Conservation (phyloP, 2,797 vertebrate genomes). For the Coranthus polyacanthus region DNA sequence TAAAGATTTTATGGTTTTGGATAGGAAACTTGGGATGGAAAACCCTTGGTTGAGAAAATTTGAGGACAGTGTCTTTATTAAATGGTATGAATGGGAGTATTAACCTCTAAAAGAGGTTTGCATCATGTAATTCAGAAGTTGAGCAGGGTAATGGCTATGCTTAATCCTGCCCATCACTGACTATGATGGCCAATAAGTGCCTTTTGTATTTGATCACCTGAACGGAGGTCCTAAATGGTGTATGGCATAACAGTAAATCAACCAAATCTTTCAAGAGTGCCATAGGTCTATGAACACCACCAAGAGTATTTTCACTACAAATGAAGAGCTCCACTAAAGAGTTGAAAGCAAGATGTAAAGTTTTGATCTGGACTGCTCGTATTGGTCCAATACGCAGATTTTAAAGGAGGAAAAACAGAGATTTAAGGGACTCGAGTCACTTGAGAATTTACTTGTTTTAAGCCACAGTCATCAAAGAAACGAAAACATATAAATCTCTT, state of each 20-base stretch:
- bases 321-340: constrained; percentile 32
- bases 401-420: constrained; percentile 13
- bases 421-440: constrained; percentile 30
- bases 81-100: constrained; percentile 61
- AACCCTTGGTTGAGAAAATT: constrained; percentile 48
- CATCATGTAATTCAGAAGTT: constrained; percentile 57
- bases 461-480: constrained; percentile 55
- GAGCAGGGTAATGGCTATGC: constrained; percentile 76
- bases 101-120: constrained; percentile 73
- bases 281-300: constrained; percentile 82
- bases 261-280: constrained; percentile 84
- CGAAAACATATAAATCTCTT: constrained; percentile 54
- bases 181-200: constrained; percentile 86
- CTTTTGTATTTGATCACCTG: constrained; percentile 84
- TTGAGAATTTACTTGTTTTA: constrained; percentile 43
- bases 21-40: constrained; percentile 47
- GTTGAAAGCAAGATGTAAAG: constrained; percentile 29
- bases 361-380: constrained; percentile 45
- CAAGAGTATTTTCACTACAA: constrained; percentile 67
- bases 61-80: constrained; percentile 56
- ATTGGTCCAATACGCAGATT: constrained; percentile 40
- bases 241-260: constrained; percentile 68
- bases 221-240: constrained; percentile 75
- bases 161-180: constrained; percentile 76
- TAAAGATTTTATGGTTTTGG: constrained; percentile 55